phyloP scores from a whole-genome alignment of 2,113 vertebrate genomes.

The Hippocampus mohnikei region DNA sequence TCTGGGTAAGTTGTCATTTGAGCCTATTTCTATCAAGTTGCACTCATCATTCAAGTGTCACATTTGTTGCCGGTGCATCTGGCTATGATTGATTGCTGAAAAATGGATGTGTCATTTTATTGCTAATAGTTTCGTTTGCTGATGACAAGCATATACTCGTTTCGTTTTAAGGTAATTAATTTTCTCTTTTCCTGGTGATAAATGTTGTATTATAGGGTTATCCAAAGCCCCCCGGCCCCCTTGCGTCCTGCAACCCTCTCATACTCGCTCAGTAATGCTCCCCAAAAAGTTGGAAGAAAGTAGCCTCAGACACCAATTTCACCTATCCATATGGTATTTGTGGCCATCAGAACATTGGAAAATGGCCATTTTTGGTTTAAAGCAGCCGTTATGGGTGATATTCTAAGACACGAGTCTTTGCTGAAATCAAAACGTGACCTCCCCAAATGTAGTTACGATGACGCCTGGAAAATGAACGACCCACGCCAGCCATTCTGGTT shows the following conservation, averaged over 20 bases:
- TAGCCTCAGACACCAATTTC: background rate
- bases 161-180: background rate
- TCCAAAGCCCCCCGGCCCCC: background rate
- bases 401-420: too few relatives aligned
- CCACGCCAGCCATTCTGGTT: background rate
- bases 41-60: background rate
- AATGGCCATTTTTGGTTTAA: background rate
- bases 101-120: background rate
- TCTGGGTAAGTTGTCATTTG: slow-evolving; percentile 80
- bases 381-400: background rate
- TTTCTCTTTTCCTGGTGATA: background rate
- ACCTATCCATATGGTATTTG: background rate
- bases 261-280: background rate
- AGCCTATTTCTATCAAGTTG: slow-evolving; percentile 13
- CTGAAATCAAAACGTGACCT: background rate
- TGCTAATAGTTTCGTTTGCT: background rate
- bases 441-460: background rate
- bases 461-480: background rate
- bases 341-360: background rate
- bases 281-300: background rate
- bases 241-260: background rate
- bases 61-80: slow-evolving; percentile 19
- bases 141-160: background rate
- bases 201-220: background rate
- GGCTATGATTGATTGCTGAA: slow-evolving; percentile 68